Evolutionary conservation across 2,797 vertebrate species (phyloP).

Genomic region (Sparidentex hasta): DNA sequence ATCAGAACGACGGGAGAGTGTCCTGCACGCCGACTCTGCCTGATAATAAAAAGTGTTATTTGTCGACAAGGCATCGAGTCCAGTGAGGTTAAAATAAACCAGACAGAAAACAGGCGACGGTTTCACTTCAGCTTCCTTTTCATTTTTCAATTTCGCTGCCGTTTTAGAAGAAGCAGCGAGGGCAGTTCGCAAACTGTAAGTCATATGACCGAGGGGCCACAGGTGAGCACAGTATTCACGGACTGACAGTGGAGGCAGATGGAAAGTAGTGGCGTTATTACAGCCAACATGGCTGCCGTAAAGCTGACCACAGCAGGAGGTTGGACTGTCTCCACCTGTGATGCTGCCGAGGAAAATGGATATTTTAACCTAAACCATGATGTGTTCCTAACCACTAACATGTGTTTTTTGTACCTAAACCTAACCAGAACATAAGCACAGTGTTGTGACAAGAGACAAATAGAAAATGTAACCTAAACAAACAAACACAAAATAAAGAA

Average conservation of each 20-base stretch:
- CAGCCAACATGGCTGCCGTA: too few relatives aligned
- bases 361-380: too few relatives aligned
- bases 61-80: neutral
- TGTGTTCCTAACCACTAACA: too few relatives aligned
- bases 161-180: constrained; percentile 62
- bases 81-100: neutral
- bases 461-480: too few relatives aligned
- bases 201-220: constrained; percentile 64
- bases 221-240: neutral
- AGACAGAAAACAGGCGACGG: neutral
- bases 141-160: constrained; percentile 49
- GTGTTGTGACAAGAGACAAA: too few relatives aligned
- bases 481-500: too few relatives aligned
- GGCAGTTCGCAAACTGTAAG: constrained; percentile 64
- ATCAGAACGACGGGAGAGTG: accelerated
- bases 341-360: too few relatives aligned
- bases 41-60: neutral
- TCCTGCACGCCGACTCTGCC: neutral
- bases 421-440: too few relatives aligned
- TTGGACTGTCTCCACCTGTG: too few relatives aligned
- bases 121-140: constrained; percentile 71
- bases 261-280: too few relatives aligned
- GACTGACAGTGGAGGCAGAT: neutral
- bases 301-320: too few relatives aligned
- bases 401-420: too few relatives aligned